Evolutionary conservation across 1,140 invertebrate genomes (phyloP), one percentile per base, ranked within the genome.

Genomic region (Drosophila ercepeae): DNA sequence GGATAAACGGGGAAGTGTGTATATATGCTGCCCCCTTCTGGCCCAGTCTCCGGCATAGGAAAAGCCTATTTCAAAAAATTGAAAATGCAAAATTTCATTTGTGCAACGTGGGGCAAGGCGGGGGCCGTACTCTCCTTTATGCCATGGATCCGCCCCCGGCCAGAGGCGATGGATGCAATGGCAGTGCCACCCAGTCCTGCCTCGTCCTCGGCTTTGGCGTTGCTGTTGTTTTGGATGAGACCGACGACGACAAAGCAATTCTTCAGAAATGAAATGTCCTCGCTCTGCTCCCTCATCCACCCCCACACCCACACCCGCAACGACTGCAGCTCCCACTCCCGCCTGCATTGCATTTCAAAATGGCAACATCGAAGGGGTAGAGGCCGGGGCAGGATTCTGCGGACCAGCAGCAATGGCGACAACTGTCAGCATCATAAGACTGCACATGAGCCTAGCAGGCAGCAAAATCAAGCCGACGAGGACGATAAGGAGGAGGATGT

Each of bases 71-170:
- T 89, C 82, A 88, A 88, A 88, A 88, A 88, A 88, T 88, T 88
- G 83, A 89, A 88, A 88, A 88, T 88, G 77, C 82, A 88, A 88
- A 88, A 88, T 88, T 88, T 88, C 82, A 88, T 88, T 86, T 86
- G 82, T 86, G 82, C 83, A 82, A 71, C 77, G 42, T 34, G 61
- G 49, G 45, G 75, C 65, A 42, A 52, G 52, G 29, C 49, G 55
- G 51, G 21, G 29, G 18, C 11, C n/a, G n/a, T 4, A 16, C 60
- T 7, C 60, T n/a, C 48, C 51, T 25, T 55, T 32, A 21, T 59
- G 8, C 53, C 49, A 41, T 42, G 34, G 60, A 48, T 14, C 44
- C 49, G 13, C 9, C 32, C 50, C 42, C 46, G 25, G 27, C 39
- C 74, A 55, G 36, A 65, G 60, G 55, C 55, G 50, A 69, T 32